These are phyloP conservation scores for Aelia acuminata DNA, from an alignment of 2,888 invertebrate genomes.

Conservation along the genomic window DNA sequence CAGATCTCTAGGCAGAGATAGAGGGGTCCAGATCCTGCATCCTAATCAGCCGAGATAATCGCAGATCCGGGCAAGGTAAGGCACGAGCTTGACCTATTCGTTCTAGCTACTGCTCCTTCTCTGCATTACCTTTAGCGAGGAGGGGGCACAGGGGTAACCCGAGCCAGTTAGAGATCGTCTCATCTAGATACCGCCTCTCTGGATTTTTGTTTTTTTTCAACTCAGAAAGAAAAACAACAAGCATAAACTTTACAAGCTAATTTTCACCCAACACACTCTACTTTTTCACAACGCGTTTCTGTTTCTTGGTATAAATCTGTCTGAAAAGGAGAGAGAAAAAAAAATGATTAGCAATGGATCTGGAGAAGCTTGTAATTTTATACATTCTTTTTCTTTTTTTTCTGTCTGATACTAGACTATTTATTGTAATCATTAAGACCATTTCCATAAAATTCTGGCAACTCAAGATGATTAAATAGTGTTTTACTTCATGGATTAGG, in stretches of 20 bases:
- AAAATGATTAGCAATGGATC: too few relatives aligned
- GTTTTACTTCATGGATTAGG: too few relatives aligned
- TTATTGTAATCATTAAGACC: too few relatives aligned
- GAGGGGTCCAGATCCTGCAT: background rate
- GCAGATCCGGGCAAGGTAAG: conserved; percentile 39
- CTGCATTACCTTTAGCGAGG: background rate
- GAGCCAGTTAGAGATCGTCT: background rate
- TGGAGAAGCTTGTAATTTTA: too few relatives aligned
- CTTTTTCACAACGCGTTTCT: background rate
- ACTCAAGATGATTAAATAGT: too few relatives aligned
- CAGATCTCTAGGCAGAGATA: background rate
- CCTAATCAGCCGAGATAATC: conserved; percentile 42
- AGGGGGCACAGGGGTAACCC: background rate
- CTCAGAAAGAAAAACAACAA: background rate
- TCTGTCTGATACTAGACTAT: too few relatives aligned
- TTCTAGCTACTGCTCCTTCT: conserved; percentile 18
- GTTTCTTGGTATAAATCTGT: background rate
- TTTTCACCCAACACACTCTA: background rate
- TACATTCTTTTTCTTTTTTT: too few relatives aligned
- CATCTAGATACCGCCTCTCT: background rate
- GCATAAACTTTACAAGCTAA: too few relatives aligned
- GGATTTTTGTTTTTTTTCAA: background rate
- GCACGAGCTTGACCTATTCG: conserved; percentile 46
- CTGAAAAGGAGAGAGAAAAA: too few relatives aligned
- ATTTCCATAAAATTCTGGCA: too few relatives aligned